Evolutionary conservation across 2,888 invertebrate genomes (phyloP).

Genomic region (Troglohyphantes excavatus): DNA sequence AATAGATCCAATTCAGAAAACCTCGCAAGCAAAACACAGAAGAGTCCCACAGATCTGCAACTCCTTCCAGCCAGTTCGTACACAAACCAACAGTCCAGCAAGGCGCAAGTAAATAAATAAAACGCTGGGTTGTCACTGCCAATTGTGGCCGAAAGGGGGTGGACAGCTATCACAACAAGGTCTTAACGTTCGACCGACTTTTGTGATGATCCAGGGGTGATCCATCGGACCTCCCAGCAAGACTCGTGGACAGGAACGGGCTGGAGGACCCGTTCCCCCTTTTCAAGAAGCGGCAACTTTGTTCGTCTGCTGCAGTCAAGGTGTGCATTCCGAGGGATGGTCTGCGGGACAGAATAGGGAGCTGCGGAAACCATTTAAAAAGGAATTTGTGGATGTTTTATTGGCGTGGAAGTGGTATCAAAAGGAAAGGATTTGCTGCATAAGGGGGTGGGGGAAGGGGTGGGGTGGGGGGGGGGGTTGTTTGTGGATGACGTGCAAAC

Average conservation of each 20-base stretch:
- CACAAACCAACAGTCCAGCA: too few species aligned
- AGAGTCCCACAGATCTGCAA: neutral
- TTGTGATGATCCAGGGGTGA: slow-evolving; percentile 25
- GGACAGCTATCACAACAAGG: slow-evolving; percentile 69
- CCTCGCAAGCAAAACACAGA: too few species aligned
- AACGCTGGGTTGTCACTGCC: slow-evolving; percentile 20
- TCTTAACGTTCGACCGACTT: slow-evolving; percentile 43
- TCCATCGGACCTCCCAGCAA: slow-evolving; percentile 58
- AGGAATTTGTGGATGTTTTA: neutral
- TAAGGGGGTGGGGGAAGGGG: too few species aligned
- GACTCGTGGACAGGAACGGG: slow-evolving; percentile 34
- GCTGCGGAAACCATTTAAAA: neutral
- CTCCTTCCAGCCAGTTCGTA: too few species aligned
- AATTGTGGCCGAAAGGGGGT: slow-evolving; percentile 20
- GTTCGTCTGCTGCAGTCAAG: neutral
- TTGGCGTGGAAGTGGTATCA: neutral
- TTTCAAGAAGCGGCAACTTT: slow-evolving; percentile 10
- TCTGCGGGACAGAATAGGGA: neutral
- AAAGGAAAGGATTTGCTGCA: neutral
- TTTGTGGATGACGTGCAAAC: neutral
- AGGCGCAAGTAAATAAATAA: slow-evolving; percentile 7
- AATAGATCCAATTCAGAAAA: neutral
- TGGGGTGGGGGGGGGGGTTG: too few species aligned
- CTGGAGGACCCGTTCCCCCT: slow-evolving; percentile 1
- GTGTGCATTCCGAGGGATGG: neutral